phyloP scores from a whole-genome alignment of 2,888 invertebrate genomes.

The Neoascia interrupta region DNA sequence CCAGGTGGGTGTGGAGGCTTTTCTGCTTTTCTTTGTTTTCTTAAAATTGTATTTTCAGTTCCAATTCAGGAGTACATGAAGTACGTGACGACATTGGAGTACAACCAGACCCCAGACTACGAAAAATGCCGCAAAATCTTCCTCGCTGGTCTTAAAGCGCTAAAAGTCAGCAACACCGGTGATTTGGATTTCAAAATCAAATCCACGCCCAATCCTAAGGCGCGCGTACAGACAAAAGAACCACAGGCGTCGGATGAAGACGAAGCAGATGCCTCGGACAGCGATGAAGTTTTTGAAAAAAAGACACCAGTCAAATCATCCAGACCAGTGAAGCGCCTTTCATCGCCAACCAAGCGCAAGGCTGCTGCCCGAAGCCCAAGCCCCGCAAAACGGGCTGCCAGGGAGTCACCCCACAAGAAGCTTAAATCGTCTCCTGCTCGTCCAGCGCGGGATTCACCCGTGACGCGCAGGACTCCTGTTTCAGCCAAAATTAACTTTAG shows the following conservation, averaged over 20 bases:
- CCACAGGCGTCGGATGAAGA: slow-evolving; percentile 9
- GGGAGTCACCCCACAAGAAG: slow-evolving; percentile 37
- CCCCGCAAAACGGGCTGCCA: slow-evolving; percentile 38
- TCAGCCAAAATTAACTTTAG: slow-evolving; percentile 74
- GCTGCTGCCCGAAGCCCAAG: not conserved
- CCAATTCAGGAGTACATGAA: slow-evolving; percentile 84
- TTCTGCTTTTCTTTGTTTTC: not conserved
- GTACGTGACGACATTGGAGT: slow-evolving; percentile 85
- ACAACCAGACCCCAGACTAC: slow-evolving; percentile 88
- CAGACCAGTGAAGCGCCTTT: not conserved
- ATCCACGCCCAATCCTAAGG: slow-evolving; percentile 22
- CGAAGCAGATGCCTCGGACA: slow-evolving; percentile 4
- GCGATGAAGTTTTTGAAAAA: slow-evolving; percentile 46
- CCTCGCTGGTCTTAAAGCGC: slow-evolving; percentile 83
- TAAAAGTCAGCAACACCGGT: slow-evolving; percentile 82
- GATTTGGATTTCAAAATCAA: slow-evolving; percentile 80
- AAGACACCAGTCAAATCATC: slow-evolving; percentile 19
- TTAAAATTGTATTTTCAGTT: slow-evolving; percentile 80
- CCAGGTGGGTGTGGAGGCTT: slow-evolving; percentile 77
- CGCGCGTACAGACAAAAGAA: slow-evolving; percentile 41
- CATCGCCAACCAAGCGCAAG: slow-evolving; percentile 3
- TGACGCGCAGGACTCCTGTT: slow-evolving; percentile 50
- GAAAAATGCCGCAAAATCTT: slow-evolving; percentile 85
- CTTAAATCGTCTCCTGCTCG: slow-evolving; percentile 25
- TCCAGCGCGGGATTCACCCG: slow-evolving; percentile 16